phyloP scores from a whole-genome alignment of 2,888 invertebrate genomes.

The Galerucella pusilla region DNA sequence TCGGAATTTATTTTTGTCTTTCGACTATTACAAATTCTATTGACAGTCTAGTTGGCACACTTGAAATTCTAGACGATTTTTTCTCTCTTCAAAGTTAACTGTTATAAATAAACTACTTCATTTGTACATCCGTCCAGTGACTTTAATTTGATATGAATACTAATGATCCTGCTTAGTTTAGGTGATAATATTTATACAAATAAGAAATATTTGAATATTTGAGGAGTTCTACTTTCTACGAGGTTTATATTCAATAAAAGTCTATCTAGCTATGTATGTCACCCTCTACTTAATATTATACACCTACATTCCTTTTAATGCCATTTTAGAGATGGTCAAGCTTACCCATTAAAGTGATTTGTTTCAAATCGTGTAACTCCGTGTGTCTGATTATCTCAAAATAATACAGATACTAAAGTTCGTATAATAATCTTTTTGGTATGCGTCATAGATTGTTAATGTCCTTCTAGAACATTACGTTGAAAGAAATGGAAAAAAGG shows the following conservation, averaged over 20 bases:
- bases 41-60: background rate
- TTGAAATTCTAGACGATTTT: constrained; percentile 32
- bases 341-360: too few species aligned
- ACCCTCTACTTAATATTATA: background rate
- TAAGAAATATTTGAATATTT: background rate
- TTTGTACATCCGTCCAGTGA: constrained; percentile 42
- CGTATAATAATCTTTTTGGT: too few species aligned
- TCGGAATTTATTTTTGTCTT: background rate
- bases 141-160: constrained; percentile 35
- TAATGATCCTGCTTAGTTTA: constrained; percentile 14
- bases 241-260: background rate
- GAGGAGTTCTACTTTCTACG: constrained; percentile 8
- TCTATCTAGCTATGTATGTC: background rate
- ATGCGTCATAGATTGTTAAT: too few species aligned
- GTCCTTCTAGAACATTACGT: too few species aligned
- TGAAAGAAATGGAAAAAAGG: too few species aligned
- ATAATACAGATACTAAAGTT: too few species aligned
- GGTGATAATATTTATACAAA: constrained; percentile 20
- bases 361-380: too few species aligned
- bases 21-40: background rate
- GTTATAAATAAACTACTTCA: constrained; percentile 39
- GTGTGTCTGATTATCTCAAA: too few species aligned
- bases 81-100: constrained; percentile 7
- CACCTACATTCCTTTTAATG: background rate
- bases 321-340: too few species aligned